These are phyloP conservation scores for Myanophis thanlyinensis DNA, from an alignment of 2,113 vertebrate genomes.

Conservation along the genomic window DNA sequence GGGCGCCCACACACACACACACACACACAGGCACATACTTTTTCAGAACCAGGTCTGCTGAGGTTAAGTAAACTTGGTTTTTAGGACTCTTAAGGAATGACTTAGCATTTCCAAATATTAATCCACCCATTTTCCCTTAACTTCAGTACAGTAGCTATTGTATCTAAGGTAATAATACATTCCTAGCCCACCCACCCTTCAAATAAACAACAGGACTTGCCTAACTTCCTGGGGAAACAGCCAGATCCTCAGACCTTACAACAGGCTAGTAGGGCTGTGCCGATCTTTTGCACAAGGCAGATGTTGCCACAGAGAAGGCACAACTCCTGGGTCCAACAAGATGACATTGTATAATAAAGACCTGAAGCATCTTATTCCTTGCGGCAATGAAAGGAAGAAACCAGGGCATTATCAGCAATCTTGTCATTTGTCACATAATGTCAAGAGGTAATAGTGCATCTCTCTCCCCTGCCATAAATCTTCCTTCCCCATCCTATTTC, in stretches of 20 bases:
- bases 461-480: neutral
- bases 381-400: neutral
- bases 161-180: neutral
- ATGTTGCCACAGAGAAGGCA: neutral
- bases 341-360: neutral
- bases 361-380: neutral
- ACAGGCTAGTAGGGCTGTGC: neutral
- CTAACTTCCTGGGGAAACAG: neutral
- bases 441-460: neutral
- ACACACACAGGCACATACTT: too few relatives aligned
- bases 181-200: neutral
- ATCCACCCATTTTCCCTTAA: neutral
- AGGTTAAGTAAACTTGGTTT: neutral
- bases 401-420: neutral
- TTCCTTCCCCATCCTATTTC: neutral
- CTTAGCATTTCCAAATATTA: neutral
- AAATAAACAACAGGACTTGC: neutral
- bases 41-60: neutral
- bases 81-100: neutral
- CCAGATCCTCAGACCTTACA: neutral
- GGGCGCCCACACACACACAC: accelerated
- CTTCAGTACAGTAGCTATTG: neutral
- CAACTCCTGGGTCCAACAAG: neutral
- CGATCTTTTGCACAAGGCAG: neutral
- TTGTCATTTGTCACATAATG: neutral